Evolutionary conservation across 2,797 vertebrate genomes (phyloP).

Genomic region (Acanthurus leucopareius): DNA sequence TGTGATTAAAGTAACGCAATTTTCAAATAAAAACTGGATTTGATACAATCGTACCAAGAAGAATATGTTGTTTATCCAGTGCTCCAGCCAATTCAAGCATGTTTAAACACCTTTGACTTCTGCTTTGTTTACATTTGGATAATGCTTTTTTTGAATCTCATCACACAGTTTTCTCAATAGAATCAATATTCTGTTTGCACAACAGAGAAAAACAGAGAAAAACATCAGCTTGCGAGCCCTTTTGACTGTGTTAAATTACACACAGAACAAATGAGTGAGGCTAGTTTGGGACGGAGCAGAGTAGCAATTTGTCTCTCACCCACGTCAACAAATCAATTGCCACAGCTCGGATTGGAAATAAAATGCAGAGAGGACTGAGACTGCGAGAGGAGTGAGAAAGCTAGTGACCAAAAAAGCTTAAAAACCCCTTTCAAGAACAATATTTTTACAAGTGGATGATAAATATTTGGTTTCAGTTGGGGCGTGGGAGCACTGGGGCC

Average conservation of each 20-base stretch:
- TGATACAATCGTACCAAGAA: slow-evolving; percentile 15
- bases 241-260: slow-evolving; percentile 44
- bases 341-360: slow-evolving; percentile 3
- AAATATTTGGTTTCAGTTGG: slow-evolving; percentile 78
- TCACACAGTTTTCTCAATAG: slow-evolving; percentile 18
- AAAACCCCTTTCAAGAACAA: slow-evolving; percentile 74
- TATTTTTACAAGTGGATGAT: slow-evolving; percentile 81
- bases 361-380: slow-evolving; percentile 11
- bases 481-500: slow-evolving; percentile 70
- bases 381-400: slow-evolving; percentile 34
- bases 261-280: slow-evolving; percentile 34
- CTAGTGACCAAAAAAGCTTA: slow-evolving; percentile 5
- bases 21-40: slow-evolving; percentile 34
- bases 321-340: slow-evolving; percentile 65
- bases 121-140: slow-evolving; percentile 41
- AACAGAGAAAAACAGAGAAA: slow-evolving; percentile 17
- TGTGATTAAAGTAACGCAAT: slow-evolving; percentile 18
- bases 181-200: slow-evolving; percentile 35
- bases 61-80: slow-evolving; percentile 22
- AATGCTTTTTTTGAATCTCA: slow-evolving; percentile 26
- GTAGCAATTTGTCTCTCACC: slow-evolving; percentile 62
- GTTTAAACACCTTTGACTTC: slow-evolving; percentile 49
- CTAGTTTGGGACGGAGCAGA: slow-evolving; percentile 41
- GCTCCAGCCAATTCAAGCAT: slow-evolving; percentile 14
- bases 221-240: slow-evolving; percentile 19